These are phyloP conservation scores for Aphelinus atriplicis DNA, from an alignment of 1,140 invertebrate genomes.

Conservation along the genomic window DNA sequence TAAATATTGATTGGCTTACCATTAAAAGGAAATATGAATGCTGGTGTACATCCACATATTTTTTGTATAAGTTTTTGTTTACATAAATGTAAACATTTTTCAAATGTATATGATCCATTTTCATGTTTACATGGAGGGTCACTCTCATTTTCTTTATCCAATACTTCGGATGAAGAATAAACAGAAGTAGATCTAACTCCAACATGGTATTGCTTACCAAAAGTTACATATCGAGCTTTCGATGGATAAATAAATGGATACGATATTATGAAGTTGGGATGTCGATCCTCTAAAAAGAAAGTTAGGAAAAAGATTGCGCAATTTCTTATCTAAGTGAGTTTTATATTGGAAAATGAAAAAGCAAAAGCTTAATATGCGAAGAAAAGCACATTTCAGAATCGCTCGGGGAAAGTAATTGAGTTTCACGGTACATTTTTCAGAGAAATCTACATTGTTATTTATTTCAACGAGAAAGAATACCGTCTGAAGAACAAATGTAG, in stretches of 20 bases:
- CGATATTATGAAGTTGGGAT: background rate
- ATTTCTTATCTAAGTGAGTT: no score
- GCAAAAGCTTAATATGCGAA: no score
- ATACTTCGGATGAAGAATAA: background rate
- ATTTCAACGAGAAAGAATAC: no score
- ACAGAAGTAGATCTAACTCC: background rate
- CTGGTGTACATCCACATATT: background rate
- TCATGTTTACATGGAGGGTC: slow-evolving; percentile 1
- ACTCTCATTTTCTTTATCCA: background rate
- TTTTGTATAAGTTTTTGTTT: background rate
- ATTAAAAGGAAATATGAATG: background rate
- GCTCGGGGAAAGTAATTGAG: no score
- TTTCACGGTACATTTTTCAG: no score
- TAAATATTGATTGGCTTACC: background rate
- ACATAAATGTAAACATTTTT: background rate
- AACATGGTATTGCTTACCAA: background rate
- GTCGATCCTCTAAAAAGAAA: background rate
- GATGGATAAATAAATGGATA: slow-evolving; percentile 1
- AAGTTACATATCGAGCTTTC: background rate
- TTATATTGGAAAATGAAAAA: no score
- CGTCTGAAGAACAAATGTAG: no score
- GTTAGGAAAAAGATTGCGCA: no score
- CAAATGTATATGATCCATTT: slow-evolving; percentile 12
- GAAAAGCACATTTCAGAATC: no score
- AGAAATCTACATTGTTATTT: no score